Evolutionary conservation across 1,140 invertebrate genomes (phyloP), one percentile per base, ranked within the genome.

Genomic region (Himalopsyche phryganea): DNA sequence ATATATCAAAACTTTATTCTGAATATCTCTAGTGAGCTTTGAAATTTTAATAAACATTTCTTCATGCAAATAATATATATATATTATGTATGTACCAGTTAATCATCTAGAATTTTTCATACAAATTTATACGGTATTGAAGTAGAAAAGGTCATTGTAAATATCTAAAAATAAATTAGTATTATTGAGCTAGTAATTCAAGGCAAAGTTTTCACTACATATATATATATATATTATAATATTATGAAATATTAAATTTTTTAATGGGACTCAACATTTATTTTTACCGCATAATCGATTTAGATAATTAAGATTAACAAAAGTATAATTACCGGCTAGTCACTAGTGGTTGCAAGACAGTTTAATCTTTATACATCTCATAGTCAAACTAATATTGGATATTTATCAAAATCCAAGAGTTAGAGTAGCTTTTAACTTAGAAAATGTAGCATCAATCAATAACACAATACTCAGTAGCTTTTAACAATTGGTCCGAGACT

Each of bases 321-420:
- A 28, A 28, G 9, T 9, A 28, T 28, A 28, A 28, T 28, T 28
- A 28, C 23, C 9, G 23, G 23, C 4, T 28, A 28, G 23, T 28
- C 23, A n/a, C n/a, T 28, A 28, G 9, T 5, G 3, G 23, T 28
- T 28, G 23, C 23, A 9, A 28, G 23, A 28, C 23, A 19, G 45
- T 55, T 55, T 48, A 44, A 36, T 55, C 52, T 55, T 55, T 55
- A 53, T 53, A 55, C 52, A 55, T 46, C 52, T 55, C 44, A 47
- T 28, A 28, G 23, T 28, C 23, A 28, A 28, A 28, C 3, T 28
- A 28, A 28, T 5, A 28, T 28, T 28, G 23, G 23, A 28, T 28
- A 28, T 28, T 28, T 28, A 28, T 28, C 23, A 28, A 28, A 28
- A 28, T 28, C 23, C 23, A 28, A 28, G 4, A 28, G 23, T 28